Evolutionary conservation across 2,113 vertebrate species (phyloP).

Genomic region (Aythya baeri): DNA sequence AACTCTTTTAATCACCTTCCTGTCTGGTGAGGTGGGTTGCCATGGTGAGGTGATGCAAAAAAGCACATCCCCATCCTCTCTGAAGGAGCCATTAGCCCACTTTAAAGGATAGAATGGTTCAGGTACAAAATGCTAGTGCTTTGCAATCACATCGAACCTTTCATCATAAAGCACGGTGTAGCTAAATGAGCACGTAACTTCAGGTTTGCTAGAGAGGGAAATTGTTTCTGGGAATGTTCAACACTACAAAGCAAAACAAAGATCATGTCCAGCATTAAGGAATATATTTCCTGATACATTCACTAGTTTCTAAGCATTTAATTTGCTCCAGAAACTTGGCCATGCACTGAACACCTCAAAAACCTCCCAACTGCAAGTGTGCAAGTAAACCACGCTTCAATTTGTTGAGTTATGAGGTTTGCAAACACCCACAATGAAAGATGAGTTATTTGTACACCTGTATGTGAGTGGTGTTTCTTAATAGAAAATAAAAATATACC

Average conservation of each 20-base stretch:
- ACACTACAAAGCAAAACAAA: neutral
- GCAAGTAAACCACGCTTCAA: neutral
- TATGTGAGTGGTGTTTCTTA: neutral
- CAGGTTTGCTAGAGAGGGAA: neutral
- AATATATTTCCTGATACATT: neutral
- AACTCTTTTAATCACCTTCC: neutral
- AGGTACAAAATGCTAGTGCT: neutral
- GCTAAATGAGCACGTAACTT: fast-evolving
- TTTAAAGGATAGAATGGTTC: neutral
- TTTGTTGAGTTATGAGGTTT: neutral
- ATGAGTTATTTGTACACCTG: neutral
- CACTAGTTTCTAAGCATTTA: neutral
- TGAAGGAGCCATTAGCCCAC: neutral
- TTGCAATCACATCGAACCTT: neutral
- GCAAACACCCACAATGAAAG: neutral
- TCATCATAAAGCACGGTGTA: neutral
- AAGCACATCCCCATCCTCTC: neutral
- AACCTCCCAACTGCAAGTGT: neutral
- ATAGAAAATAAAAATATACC: too few relatives aligned
- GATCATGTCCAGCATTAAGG: neutral
- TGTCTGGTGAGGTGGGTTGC: neutral
- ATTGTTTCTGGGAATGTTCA: neutral
- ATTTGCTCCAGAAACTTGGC: neutral
- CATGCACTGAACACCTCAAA: neutral
- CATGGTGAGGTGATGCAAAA: neutral